Percentiles rank a stretch among this genome's conserved stretches.
Evolutionary conservation across 2,888 invertebrate genomes (phyloP).

Genomic region (Spatulosminthurus flaviceps): DNA sequence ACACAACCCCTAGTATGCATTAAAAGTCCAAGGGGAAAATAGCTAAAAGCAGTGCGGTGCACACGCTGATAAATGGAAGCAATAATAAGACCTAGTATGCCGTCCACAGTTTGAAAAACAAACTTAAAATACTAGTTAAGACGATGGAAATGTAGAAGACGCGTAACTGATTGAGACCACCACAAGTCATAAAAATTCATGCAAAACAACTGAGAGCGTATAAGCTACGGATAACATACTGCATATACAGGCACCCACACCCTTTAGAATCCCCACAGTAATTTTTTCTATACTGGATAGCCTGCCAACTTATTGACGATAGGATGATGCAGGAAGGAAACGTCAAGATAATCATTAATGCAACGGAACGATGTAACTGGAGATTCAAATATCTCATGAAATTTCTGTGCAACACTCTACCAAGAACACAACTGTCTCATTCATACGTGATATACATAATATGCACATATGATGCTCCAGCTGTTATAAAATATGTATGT

Average conservation of each 20-base stretch:
- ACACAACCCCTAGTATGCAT: too few species aligned
- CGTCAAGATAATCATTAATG: constrained; percentile 15
- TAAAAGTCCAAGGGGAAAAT: too few species aligned
- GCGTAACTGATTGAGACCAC: constrained; percentile 24
- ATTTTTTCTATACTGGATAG: constrained; percentile 16
- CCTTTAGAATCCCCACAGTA: neutral
- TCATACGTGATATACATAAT: too few species aligned
- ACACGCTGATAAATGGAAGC: too few species aligned
- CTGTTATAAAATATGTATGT: too few species aligned
- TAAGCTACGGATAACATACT: neutral
- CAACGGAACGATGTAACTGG: neutral
- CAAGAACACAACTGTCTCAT: too few species aligned
- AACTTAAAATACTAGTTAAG: too few species aligned
- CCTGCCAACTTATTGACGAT: constrained; percentile 22
- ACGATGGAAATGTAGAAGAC: constrained; percentile 3
- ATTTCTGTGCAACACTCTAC: neutral
- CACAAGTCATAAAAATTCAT: constrained; percentile 37
- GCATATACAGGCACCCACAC: neutral
- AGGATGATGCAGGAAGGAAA: constrained; percentile 26
- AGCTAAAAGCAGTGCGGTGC: too few species aligned
- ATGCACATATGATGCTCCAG: too few species aligned
- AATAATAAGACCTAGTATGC: too few species aligned
- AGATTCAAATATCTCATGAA: neutral
- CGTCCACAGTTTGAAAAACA: too few species aligned
- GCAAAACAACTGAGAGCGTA: constrained; percentile 37